These are phyloP conservation scores for Ptycholaimellus sp. DNA, from an alignment of 2,888 invertebrate species.

Conservation along the genomic window DNA sequence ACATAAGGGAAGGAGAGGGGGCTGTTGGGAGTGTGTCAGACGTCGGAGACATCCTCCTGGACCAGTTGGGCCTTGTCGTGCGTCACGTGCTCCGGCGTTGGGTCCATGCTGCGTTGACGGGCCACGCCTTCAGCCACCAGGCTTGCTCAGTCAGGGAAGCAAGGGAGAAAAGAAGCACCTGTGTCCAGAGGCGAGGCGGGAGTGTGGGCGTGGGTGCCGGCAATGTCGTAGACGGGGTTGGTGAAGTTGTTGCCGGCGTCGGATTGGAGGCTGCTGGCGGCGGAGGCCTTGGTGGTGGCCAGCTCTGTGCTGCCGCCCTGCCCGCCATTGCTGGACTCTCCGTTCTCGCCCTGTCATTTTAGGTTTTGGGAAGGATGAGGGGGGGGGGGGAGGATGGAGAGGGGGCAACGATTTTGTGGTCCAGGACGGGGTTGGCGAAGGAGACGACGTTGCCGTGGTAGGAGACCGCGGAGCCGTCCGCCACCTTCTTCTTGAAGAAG, in stretches of 20 bases:
- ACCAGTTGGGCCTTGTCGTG: slow-evolving; percentile 72
- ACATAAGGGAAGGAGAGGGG: too few relatives aligned
- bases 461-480: slow-evolving; percentile 19
- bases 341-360: slow-evolving; percentile 1
- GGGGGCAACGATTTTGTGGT: slow-evolving; percentile 7
- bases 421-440: slow-evolving; percentile 23
- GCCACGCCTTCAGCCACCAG: slow-evolving; percentile 1
- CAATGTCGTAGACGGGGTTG: slow-evolving; percentile 78
- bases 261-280: slow-evolving; percentile 34
- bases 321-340: slow-evolving; percentile 2
- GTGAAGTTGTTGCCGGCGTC: slow-evolving; percentile 53
- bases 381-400: not conserved
- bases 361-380: too few relatives aligned
- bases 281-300: not conserved
- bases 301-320: slow-evolving; percentile 1
- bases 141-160: slow-evolving; percentile 5
- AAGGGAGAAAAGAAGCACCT: not conserved
- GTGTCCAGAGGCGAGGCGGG: slow-evolving; percentile 12
- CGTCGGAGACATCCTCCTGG: slow-evolving; percentile 43
- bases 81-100: slow-evolving; percentile 6
- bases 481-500: slow-evolving; percentile 19
- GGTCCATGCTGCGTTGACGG: not conserved
- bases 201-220: slow-evolving; percentile 11
- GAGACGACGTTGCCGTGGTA: slow-evolving; percentile 25
- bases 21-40: too few relatives aligned